These are phyloP conservation scores for Phalloptychus januarius DNA, from an alignment of 2,797 vertebrate genomes.

Conservation along the genomic window DNA sequence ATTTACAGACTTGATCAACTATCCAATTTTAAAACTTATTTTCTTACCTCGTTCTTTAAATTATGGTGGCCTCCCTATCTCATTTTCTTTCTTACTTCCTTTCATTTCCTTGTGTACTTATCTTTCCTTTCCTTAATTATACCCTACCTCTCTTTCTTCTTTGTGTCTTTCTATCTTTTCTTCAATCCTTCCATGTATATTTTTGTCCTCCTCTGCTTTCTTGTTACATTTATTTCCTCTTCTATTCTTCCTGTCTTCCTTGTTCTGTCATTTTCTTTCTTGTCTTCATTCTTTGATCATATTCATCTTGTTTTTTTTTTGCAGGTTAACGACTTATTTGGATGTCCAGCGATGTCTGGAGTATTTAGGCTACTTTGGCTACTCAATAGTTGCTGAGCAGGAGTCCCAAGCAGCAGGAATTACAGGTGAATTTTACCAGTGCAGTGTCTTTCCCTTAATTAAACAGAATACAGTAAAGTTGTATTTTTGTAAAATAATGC, in stretches of 20 bases:
- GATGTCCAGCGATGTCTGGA: constrained; percentile 95
- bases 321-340: constrained; percentile 92
- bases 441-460: neutral
- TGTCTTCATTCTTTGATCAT: neutral
- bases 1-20: too few species aligned
- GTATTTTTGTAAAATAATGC: neutral
- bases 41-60: neutral
- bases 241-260: neutral
- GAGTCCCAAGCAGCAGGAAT: constrained; percentile 93
- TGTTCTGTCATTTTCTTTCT: neutral
- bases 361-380: constrained; percentile 94
- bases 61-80: neutral
- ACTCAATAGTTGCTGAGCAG: constrained; percentile 94
- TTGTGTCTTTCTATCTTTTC: neutral
- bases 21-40: too few species aligned
- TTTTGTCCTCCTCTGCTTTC: too few species aligned
- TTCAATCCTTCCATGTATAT: neutral
- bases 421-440: constrained; percentile 80
- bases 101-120: neutral
- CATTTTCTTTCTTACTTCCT: neutral
- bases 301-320: neutral
- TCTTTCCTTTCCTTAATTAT: neutral
- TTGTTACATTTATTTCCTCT: neutral
- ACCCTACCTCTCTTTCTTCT: neutral
- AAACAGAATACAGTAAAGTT: neutral